These are phyloP conservation scores for Dendrolimus houi DNA, from an alignment of 2,888 invertebrate species.

Conservation along the genomic window DNA sequence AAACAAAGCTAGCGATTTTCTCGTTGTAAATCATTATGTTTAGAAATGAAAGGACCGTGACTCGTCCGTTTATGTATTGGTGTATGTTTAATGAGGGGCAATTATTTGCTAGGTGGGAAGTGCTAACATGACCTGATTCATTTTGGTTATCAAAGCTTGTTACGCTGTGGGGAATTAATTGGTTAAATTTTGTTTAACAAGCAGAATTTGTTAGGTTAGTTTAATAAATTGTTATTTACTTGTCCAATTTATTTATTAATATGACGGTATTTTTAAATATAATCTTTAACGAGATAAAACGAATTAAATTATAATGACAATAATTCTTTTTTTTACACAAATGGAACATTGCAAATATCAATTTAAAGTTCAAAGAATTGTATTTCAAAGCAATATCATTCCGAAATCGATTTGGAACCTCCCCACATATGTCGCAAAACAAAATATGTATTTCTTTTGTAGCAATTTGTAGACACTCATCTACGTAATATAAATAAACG, in stretches of 20 bases:
- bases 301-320: too few species aligned
- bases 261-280: too few species aligned
- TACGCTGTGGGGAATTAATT: neutral
- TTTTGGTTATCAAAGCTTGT: conserved; percentile 1
- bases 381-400: neutral
- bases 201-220: too few species aligned
- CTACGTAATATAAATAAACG: conserved; percentile 13
- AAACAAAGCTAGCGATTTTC: neutral
- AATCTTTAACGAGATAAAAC: too few species aligned
- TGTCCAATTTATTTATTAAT: too few species aligned
- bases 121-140: neutral
- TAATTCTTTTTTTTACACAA: too few species aligned
- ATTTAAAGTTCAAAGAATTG: neutral
- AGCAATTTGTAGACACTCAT: conserved; percentile 8
- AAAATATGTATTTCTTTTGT: neutral
- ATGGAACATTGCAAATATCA: too few species aligned
- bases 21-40: neutral
- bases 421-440: neutral
- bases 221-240: too few species aligned
- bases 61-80: neutral
- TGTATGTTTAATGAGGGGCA: neutral
- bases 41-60: neutral
- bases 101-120: neutral
- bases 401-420: neutral
- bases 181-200: neutral